These are phyloP conservation scores for Sphaerophoria rueppellii DNA, from an alignment of 2,888 invertebrate genomes.

Conservation along the genomic window DNA sequence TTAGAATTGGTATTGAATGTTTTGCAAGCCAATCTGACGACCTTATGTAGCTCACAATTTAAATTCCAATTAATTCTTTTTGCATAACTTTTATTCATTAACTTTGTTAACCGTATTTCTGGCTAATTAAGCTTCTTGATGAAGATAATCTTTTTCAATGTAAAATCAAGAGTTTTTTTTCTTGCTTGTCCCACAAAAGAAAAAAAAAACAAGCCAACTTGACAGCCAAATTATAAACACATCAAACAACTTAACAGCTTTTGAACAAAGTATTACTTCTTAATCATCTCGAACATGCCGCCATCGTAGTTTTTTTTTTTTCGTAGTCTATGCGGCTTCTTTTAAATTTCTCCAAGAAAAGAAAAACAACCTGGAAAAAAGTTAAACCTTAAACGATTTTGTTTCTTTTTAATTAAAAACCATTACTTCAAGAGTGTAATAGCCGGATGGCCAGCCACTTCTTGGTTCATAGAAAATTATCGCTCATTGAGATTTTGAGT, in stretches of 20 bases:
- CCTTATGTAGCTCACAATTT: no score
- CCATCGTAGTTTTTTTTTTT: not conserved
- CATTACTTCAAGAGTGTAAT: slow-evolving; percentile 19
- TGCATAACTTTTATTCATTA: not conserved
- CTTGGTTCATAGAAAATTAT: slow-evolving; percentile 20
- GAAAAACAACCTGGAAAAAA: slow-evolving; percentile 5
- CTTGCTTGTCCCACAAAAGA: not conserved
- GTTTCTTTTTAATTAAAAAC: slow-evolving; percentile 39
- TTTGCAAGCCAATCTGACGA: no score
- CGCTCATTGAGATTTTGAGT: slow-evolving; percentile 4
- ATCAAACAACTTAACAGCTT: slow-evolving; percentile 23
- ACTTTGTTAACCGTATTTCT: not conserved
- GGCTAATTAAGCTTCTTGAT: slow-evolving; percentile 3
- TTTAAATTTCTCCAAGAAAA: slow-evolving; percentile 22
- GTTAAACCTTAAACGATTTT: slow-evolving; percentile 13
- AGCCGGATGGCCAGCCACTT: slow-evolving; percentile 39
- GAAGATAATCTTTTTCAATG: slow-evolving; percentile 7
- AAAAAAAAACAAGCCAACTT: slow-evolving; percentile 23
- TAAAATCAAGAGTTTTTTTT: slow-evolving; percentile 5
- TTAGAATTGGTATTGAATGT: no score
- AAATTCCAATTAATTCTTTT: not conserved
- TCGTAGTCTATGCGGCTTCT: slow-evolving; percentile 10
- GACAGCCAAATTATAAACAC: slow-evolving; percentile 36
- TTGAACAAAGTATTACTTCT: not conserved
- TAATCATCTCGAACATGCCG: not conserved